Percentiles rank a stretch among this genome's conserved stretches.
Conservation (phyloP, 2,888 invertebrate genomes). For the Tortricodes alternella region DNA sequence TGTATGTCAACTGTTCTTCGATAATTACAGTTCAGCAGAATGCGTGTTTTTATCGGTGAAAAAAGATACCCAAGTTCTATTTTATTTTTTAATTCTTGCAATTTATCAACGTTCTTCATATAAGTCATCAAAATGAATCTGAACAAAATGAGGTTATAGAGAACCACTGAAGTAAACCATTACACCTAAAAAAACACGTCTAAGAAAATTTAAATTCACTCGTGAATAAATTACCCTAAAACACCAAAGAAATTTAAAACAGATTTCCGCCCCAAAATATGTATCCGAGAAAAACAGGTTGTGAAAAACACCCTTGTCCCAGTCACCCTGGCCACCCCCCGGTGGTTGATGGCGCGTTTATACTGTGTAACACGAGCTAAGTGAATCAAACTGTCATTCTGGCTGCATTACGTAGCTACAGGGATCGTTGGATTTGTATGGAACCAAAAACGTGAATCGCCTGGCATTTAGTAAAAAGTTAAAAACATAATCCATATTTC, state of each 20-base stretch:
- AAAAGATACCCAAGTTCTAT: too few species aligned
- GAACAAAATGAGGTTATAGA: slow-evolving; percentile 1
- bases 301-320: slow-evolving; percentile 22
- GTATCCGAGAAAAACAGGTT: slow-evolving; percentile 22
- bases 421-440: slow-evolving; percentile 37
- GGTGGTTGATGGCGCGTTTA: slow-evolving; percentile 67
- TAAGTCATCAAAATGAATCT: too few species aligned
- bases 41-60: too few species aligned
- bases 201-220: slow-evolving; percentile 26
- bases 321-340: slow-evolving; percentile 42
- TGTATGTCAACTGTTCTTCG: too few species aligned
- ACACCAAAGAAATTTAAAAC: slow-evolving; percentile 29
- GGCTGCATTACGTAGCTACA: slow-evolving; percentile 61
- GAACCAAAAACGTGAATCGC: slow-evolving; percentile 39
- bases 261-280: slow-evolving; percentile 28
- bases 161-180: slow-evolving; percentile 7
- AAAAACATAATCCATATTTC: neutral
- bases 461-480: neutral
- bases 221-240: slow-evolving; percentile 31
- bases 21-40: too few species aligned
- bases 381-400: slow-evolving; percentile 83
- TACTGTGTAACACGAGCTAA: slow-evolving; percentile 77
- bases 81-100: too few species aligned
- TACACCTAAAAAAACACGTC: slow-evolving; percentile 21
- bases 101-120: too few species aligned